Evolutionary conservation across 2,113 vertebrate genomes (phyloP), one percentile per base, ranked within the genome.

Genomic region (Cephalopterus ornatus): DNA sequence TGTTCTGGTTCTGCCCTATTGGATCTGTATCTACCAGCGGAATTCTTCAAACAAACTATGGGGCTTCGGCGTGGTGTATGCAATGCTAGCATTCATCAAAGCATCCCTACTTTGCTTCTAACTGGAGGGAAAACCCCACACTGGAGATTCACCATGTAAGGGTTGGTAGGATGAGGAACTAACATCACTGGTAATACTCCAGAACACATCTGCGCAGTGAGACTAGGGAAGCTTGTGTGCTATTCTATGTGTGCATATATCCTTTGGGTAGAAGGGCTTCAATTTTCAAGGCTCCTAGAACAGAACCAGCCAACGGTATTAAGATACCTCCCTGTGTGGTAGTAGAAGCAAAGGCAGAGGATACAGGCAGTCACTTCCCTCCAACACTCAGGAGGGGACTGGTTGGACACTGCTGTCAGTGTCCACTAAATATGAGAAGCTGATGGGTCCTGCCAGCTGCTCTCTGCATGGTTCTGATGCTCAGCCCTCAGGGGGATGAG

Each of bases 181-280:
- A 50, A 35, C 17, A 5, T 14, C 77, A 59, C 30, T 52, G n/a
- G 47, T 44, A 85, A 52, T 22, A 50, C 15, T 63, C 33, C 28
- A 37, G 47, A 81, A 82, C 26, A 47, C 5, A 63, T 14, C 18
- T 1, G 2, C 14, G 16, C 27, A 39, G 39, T 28, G 32, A 9
- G 42, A 71, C 33, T 20, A 55, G 35, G 33, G 47, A 95, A 90
- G 35, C 27, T 85, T 5, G 2, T 16, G 27, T 46, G 28, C 37
- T 66, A 35, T 37, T 59, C 23, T 17, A 42, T 0, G 0, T 44
- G 52, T 5, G 12, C 13, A 12, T 14, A 30, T 9, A 65, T 53
- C 12, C n/a, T 83, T 58, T 3, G 3, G 8, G 14, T 16, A 66
- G 58, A 39, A 93, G 30, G 58, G 55, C 39, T 59, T 75, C 11